A percentile compares a stretch with the other conserved stretches of the same genome.
These are phyloP conservation scores for Euura lappo DNA, from an alignment of 1,140 invertebrate species.

Conservation along the genomic window DNA sequence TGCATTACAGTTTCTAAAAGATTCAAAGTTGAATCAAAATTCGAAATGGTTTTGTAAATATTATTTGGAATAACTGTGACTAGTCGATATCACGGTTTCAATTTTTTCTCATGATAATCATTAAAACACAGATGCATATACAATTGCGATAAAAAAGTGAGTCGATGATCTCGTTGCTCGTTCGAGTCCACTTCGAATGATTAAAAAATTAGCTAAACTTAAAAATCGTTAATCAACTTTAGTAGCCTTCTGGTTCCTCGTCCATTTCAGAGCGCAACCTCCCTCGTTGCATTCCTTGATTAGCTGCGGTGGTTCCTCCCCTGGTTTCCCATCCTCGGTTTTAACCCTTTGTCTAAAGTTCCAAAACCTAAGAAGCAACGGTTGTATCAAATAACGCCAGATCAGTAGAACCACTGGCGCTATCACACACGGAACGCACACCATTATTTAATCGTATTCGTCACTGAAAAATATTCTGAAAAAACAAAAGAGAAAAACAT, in stretches of 20 bases:
- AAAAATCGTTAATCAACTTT: slow-evolving; percentile 24
- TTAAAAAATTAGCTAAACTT: background rate
- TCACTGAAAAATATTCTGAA: slow-evolving; percentile 1
- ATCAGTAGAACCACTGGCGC: slow-evolving; percentile 50
- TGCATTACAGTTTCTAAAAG: too few species aligned
- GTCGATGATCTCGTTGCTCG: background rate
- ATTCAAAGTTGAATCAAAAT: too few species aligned
- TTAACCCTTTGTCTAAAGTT: slow-evolving; percentile 32
- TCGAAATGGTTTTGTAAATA: too few species aligned
- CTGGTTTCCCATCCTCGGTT: slow-evolving; percentile 26
- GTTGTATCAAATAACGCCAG: slow-evolving; percentile 50
- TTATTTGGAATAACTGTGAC: too few species aligned
- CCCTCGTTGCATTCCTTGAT: slow-evolving; percentile 55
- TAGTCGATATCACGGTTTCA: too few species aligned
- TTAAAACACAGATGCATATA: background rate
- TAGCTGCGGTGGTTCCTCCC: slow-evolving; percentile 36
- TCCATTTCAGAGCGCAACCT: slow-evolving; percentile 50
- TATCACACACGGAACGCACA: slow-evolving; percentile 51
- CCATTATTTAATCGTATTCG: slow-evolving; percentile 37
- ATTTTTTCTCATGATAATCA: background rate
- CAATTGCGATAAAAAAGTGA: background rate
- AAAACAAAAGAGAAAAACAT: background rate
- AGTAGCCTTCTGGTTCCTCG: slow-evolving; percentile 28
- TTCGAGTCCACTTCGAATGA: too few species aligned
- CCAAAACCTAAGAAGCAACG: slow-evolving; percentile 48